Conservation (phyloP, 2,797 vertebrate species). For the Poeciliopsis infans region DNA sequence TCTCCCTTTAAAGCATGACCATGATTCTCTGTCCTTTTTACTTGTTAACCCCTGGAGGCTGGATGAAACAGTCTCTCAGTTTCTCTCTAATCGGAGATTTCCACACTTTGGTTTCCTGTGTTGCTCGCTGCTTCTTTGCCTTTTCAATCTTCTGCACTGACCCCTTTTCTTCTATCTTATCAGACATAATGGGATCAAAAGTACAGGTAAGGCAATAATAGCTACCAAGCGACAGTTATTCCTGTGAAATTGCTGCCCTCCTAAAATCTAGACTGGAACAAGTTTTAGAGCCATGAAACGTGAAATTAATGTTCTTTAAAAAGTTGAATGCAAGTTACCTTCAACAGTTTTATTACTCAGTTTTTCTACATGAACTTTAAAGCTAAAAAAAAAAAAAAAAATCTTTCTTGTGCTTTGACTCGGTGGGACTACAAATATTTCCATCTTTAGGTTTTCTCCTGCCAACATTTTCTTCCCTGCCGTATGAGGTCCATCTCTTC, state of each 20-base stretch:
- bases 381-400: not conserved
- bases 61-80: slow-evolving; percentile 56
- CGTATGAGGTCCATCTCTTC: slow-evolving; percentile 20
- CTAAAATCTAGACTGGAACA: slow-evolving; percentile 21
- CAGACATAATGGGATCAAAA: slow-evolving; percentile 54
- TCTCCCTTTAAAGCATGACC: slow-evolving; percentile 64
- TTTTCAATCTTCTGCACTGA: slow-evolving; percentile 33
- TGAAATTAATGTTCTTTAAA: not conserved
- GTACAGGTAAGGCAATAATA: slow-evolving; percentile 40
- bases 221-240: slow-evolving; percentile 26
- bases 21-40: slow-evolving; percentile 48
- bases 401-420: not conserved
- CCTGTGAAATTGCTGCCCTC: slow-evolving; percentile 11
- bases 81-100: slow-evolving; percentile 70
- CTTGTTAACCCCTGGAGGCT: slow-evolving; percentile 58
- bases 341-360: not conserved
- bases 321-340: not conserved
- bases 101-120: slow-evolving; percentile 62
- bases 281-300: not conserved
- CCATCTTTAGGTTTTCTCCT: slow-evolving; percentile 28
- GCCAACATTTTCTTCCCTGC: slow-evolving; percentile 35
- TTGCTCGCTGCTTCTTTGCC: slow-evolving; percentile 38
- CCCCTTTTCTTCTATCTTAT: slow-evolving; percentile 24
- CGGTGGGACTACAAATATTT: slow-evolving; percentile 17
- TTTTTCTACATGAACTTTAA: not conserved